Base-by-base conservation (phyloP, 2,888 invertebrate genomes). In the Andricus curvator region DNA sequence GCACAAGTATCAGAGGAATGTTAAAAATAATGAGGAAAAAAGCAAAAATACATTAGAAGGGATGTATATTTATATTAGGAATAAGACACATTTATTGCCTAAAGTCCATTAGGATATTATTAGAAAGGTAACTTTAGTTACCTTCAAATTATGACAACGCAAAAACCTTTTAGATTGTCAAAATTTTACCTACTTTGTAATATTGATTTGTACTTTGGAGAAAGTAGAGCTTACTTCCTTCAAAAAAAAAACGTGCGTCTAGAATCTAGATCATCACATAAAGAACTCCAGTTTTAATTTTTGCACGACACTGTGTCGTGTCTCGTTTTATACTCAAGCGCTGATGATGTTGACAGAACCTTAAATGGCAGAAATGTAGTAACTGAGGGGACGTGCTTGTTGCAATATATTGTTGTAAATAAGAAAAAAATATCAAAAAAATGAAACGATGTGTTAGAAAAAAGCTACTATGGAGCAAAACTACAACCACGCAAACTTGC, bases 351-450 rank as follows among this genome's bases (percentile, higher is more conserved):
- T 74, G 37, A 60, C 56, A 64, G 64, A 64, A 64, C 17, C 64
- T 29, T 29, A 29, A 33, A 60, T 37, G 56, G n/a, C n/a, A 74
- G 56, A 56, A 74, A 29, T 15, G 25, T 64, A 29, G 29, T 64
- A 64, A 29, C 29, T 64, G 25, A 74, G 70, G 70, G 29, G 56
- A 74, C 56, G 74, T 74, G 74, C 56, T 74, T 74, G 74, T 74
- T 74, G 74, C 74, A 56, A 74, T 74, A 74, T 56, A 74, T 74
- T 74, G 56, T 74, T 74, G 74, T 74, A 74, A 74, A 74, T 74
- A 74, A 74, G 74, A 74, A 74, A 74, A 74, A 74, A 74, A 74
- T 56, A 74, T 33, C 0, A 74, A 74, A 74, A 70, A 51, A 25
- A 33, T 56, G n/a, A 74, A 74, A 51, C 33, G n/a, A 20, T 74